Percentiles rank a stretch among this genome's conserved stretches.
phyloP scores from a whole-genome alignment of 1,140 invertebrate genomes.

The Orussus abietinus region DNA sequence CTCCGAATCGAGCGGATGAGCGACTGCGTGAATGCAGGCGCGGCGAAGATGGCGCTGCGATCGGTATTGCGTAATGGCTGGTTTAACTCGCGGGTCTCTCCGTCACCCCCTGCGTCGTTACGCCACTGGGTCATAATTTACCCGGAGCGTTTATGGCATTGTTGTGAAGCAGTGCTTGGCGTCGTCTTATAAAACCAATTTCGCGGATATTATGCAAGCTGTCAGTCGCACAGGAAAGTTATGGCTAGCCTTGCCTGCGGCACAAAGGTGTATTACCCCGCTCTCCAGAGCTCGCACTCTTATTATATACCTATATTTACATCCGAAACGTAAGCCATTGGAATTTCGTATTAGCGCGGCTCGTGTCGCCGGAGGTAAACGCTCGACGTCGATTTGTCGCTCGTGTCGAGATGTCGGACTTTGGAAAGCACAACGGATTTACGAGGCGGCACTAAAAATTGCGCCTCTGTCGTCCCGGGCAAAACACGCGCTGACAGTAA shows the following conservation, averaged over 20 bases:
- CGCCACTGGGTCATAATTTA: slow-evolving; percentile 47
- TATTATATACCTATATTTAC: slow-evolving; percentile 3
- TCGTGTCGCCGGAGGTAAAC: slow-evolving; percentile 12
- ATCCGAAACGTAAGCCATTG: slow-evolving; percentile 22
- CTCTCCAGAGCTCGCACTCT: slow-evolving; percentile 7
- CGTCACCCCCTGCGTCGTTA: slow-evolving; percentile 25
- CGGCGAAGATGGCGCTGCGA: no score
- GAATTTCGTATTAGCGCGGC: slow-evolving; percentile 32
- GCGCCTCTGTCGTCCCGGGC: no score
- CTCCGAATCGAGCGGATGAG: no score
- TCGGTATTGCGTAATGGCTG: no score
- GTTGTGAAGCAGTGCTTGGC: slow-evolving; percentile 46
- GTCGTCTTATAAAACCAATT: slow-evolving; percentile 53
- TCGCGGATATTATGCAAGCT: slow-evolving; percentile 53
- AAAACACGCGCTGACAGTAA: no score
- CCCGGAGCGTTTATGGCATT: slow-evolving; percentile 48
- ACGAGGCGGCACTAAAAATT: no score
- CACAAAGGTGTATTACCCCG: slow-evolving; percentile 40
- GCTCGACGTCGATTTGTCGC: no score
- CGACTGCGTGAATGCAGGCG: no score
- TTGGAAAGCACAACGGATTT: no score
- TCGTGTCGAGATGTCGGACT: no score
- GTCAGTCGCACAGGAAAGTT: slow-evolving; percentile 49
- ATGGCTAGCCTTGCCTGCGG: slow-evolving; percentile 42
- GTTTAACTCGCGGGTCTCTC: no score